phyloP scores from a whole-genome alignment of 1,140 invertebrate species.

The Drosophila sp. region DNA sequence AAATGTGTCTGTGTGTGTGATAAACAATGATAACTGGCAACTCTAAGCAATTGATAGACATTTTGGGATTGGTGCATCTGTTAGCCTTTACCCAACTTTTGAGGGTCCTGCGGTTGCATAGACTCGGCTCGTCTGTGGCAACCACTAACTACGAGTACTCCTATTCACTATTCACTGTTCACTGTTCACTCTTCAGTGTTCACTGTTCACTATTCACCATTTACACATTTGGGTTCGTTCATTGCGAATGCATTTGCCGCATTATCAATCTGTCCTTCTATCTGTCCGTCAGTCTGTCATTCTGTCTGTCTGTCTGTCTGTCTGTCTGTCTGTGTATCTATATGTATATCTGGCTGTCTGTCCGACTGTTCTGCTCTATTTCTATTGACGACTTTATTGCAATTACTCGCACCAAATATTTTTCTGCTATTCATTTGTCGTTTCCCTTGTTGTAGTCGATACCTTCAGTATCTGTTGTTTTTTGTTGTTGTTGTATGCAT shows the following conservation, averaged over 20 bases:
- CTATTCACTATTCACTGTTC: slow-evolving; percentile 6
- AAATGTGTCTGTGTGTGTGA: slow-evolving; percentile 2
- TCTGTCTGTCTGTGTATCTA: not conserved
- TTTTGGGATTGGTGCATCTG: slow-evolving; percentile 21
- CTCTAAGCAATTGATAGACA: slow-evolving; percentile 40
- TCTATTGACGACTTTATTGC: slow-evolving; percentile 69
- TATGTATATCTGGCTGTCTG: not conserved
- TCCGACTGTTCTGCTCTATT: slow-evolving; percentile 23
- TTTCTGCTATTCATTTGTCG: slow-evolving; percentile 66
- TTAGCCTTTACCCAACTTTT: slow-evolving; percentile 38
- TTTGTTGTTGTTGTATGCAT: too few species aligned
- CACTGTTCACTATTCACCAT: slow-evolving; percentile 20
- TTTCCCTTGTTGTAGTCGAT: slow-evolving; percentile 14
- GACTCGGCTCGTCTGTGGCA: slow-evolving; percentile 30
- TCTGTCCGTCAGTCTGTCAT: not conserved
- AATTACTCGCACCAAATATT: slow-evolving; percentile 74
- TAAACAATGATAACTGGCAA: slow-evolving; percentile 40
- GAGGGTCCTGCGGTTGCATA: slow-evolving; percentile 31
- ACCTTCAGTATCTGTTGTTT: slow-evolving; percentile 30
- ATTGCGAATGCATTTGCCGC: slow-evolving; percentile 40
- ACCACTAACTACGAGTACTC: slow-evolving; percentile 1
- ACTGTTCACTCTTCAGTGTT: too few species aligned
- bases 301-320: slow-evolving; percentile 4
- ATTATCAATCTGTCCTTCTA: slow-evolving; percentile 28
- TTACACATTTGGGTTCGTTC: slow-evolving; percentile 21